phyloP scores from a whole-genome alignment of 2,113 vertebrate genomes.

The Mastomys coucha region DNA sequence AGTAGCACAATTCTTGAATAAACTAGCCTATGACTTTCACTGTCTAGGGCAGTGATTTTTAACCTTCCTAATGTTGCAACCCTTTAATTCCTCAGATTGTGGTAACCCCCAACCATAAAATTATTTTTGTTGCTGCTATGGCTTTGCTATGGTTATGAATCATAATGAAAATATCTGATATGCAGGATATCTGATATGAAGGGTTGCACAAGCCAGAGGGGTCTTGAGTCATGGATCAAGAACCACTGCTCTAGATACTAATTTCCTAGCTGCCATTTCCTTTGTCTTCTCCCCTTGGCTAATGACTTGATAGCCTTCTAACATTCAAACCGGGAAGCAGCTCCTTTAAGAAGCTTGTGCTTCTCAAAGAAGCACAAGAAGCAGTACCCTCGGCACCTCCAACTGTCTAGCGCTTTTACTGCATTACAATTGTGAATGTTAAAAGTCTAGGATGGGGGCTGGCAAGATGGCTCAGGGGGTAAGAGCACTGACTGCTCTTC shows the following conservation, averaged over 20 bases:
- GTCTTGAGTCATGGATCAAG: background rate
- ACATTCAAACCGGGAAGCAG: background rate
- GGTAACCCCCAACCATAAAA: background rate
- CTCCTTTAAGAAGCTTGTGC: conserved; percentile 4
- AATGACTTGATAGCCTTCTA: background rate
- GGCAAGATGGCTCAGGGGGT: too few relatives aligned
- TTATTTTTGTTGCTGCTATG: background rate
- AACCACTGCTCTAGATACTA: background rate
- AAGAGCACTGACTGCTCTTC: too few relatives aligned
- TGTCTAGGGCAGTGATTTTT: background rate
- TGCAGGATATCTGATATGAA: background rate
- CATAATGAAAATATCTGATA: background rate
- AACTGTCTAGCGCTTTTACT: background rate
- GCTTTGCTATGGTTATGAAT: background rate
- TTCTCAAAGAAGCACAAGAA: too few relatives aligned
- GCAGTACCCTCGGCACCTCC: background rate
- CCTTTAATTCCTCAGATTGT: background rate
- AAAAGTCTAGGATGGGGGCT: background rate
- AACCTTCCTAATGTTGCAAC: background rate
- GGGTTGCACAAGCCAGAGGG: background rate
- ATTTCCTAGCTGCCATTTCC: conserved; percentile 4
- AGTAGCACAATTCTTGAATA: conserved; percentile 34
- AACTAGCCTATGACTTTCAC: background rate
- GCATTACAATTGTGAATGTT: background rate
- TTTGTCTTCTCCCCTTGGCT: background rate